Conservation (phyloP, 2,888 invertebrate species). For the Eristalis tenax region DNA sequence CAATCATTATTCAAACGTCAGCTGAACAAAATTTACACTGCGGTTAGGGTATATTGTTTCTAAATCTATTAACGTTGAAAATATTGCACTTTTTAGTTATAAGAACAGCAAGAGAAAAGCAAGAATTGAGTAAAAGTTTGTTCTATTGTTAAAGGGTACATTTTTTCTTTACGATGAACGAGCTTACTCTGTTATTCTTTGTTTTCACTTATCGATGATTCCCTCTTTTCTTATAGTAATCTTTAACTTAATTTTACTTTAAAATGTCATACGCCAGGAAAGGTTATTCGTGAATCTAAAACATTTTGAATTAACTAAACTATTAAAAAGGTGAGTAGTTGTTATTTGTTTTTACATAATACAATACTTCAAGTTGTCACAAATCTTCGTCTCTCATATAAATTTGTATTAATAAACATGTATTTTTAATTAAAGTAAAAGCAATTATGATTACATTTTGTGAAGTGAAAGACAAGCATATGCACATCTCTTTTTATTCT, state of each 20-base stretch:
- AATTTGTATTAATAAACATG: neutral
- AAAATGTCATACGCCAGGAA: slow-evolving; percentile 11
- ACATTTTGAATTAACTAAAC: neutral
- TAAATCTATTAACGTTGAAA: slow-evolving; percentile 16
- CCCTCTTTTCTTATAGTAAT: neutral
- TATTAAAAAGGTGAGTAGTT: slow-evolving; percentile 5
- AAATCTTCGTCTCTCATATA: too few relatives aligned
- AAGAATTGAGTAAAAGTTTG: neutral
- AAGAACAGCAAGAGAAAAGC: neutral
- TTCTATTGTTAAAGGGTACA: neutral
- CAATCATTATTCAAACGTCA: slow-evolving; percentile 27
- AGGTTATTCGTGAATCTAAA: slow-evolving; percentile 3
- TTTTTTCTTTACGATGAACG: neutral
- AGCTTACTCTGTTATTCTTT: neutral
- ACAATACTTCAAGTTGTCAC: neutral
- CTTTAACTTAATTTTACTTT: neutral
- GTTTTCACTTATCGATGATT: neutral
- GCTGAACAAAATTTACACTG: slow-evolving; percentile 22
- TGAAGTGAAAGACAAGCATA: neutral
- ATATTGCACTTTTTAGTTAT: neutral
- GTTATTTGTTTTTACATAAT: slow-evolving; percentile 12
- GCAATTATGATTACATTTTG: neutral
- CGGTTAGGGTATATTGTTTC: slow-evolving; percentile 5
- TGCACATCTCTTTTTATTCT: neutral
- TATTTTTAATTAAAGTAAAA: neutral